Percentiles rank a stretch among this genome's conserved stretches.
Conservation (phyloP, 1,140 invertebrate species). For the Lordiphosa stackelbergi region DNA sequence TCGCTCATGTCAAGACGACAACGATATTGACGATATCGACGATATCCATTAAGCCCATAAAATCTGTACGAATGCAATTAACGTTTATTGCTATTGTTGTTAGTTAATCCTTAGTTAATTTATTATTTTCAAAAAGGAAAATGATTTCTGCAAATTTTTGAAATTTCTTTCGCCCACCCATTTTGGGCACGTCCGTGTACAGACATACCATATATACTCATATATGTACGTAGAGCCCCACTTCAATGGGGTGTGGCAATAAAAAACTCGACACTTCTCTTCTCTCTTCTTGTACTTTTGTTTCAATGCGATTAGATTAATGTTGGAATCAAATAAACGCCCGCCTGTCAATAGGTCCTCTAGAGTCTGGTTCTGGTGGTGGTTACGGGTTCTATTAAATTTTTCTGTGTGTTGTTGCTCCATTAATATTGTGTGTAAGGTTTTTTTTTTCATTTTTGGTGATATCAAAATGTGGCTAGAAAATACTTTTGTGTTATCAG, state of each 20-base stretch:
- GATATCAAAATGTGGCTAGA: constrained; percentile 42
- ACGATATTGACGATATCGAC: constrained; percentile 66
- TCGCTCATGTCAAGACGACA: constrained; percentile 47
- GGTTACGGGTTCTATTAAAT: constrained; percentile 35
- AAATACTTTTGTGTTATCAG: constrained; percentile 16
- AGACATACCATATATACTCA: no score
- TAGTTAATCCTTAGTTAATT: constrained; percentile 68
- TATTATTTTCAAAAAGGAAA: constrained; percentile 56
- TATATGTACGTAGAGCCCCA: constrained; percentile 5
- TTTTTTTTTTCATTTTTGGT: constrained; percentile 3
- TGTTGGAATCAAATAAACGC: constrained; percentile 43
- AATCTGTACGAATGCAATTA: constrained; percentile 74
- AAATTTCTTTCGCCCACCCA: constrained; percentile 1
- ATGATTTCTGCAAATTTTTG: constrained; percentile 4
- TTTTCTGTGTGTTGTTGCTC: constrained; percentile 23
- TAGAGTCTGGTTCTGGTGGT: constrained; percentile 1
- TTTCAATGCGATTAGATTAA: constrained; percentile 75
- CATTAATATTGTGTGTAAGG: constrained; percentile 21
- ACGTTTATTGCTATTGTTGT: constrained; percentile 63
- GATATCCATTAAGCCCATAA: constrained; percentile 76
- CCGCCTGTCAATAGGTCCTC: constrained; percentile 46
- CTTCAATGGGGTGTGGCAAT: constrained; percentile 63
- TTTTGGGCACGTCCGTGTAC: constrained; percentile 12
- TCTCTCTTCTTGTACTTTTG: constrained; percentile 57
- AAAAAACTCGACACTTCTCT: constrained; percentile 44